These are phyloP conservation scores for Eucriotettix oculatus DNA, from an alignment of 2,888 invertebrate species.

Conservation along the genomic window DNA sequence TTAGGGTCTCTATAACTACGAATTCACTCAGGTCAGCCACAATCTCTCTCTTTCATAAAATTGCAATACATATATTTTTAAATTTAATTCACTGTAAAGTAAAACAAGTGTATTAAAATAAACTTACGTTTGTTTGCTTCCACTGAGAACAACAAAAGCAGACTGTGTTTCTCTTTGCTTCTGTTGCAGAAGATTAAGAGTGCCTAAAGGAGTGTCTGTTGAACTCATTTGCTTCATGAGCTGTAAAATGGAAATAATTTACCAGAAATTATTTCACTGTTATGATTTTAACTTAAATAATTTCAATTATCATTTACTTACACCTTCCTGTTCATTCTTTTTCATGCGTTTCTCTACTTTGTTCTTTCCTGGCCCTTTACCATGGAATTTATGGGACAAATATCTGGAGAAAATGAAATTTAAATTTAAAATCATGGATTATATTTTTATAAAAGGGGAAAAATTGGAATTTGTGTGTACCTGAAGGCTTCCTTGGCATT, in stretches of 20 bases:
- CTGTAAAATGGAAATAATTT: conserved; percentile 26
- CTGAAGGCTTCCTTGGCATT: conserved; percentile 90
- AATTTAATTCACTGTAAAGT: no score
- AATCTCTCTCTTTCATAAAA: no score
- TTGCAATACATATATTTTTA: no score
- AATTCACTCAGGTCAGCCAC: no score
- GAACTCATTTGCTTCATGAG: conserved; percentile 96
- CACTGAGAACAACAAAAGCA: conserved; percentile 83
- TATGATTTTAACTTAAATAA: no score
- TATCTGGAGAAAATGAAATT: conserved; percentile 34
- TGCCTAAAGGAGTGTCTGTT: conserved; percentile 92
- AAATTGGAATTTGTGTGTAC: conserved; percentile 15
- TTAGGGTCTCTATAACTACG: no score
- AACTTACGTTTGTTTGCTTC: conserved; percentile 45
- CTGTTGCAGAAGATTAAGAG: conserved; percentile 82
- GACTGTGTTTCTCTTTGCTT: conserved; percentile 91
- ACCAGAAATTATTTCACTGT: background rate
- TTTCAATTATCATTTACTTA: conserved; percentile 24
- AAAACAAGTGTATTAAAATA: background rate
- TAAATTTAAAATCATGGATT: background rate
- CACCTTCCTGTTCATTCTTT: conserved; percentile 84
- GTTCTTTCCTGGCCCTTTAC: conserved; percentile 97
- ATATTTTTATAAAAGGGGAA: background rate
- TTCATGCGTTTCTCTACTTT: conserved; percentile 92
- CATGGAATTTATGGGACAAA: conserved; percentile 96